Evolutionary conservation across 2,113 vertebrate genomes (phyloP).

Genomic region (Naja naja): DNA sequence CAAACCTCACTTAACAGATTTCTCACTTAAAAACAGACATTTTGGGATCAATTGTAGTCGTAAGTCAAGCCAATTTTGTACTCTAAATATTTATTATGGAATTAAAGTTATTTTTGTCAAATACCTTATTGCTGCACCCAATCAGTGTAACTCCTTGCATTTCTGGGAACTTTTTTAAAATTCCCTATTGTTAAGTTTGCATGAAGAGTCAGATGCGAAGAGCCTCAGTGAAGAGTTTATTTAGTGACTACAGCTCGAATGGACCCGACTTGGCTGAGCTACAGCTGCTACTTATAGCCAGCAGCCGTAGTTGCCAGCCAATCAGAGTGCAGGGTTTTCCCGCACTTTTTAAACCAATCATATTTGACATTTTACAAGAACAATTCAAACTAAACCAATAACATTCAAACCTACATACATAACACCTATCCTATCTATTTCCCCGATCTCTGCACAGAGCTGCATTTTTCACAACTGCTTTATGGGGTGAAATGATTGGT

Average conservation of each 20-base stretch:
- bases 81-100: not conserved
- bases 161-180: not conserved
- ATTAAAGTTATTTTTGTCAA: not conserved
- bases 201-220: too few species aligned
- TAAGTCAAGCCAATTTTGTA: not conserved
- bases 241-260: too few species aligned
- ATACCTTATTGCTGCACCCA: not conserved
- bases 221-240: too few species aligned
- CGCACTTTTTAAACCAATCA: too few species aligned
- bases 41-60: not conserved
- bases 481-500: not conserved
- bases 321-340: too few species aligned
- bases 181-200: too few species aligned
- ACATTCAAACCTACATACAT: too few species aligned
- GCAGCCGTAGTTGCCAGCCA: too few species aligned
- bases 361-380: too few species aligned
- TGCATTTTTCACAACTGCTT: not conserved
- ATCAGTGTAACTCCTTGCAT: not conserved
- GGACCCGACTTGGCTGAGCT: too few species aligned
- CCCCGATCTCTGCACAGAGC: not conserved
- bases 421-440: not conserved
- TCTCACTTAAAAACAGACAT: not conserved
- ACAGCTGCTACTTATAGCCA: too few species aligned
- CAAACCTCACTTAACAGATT: not conserved
- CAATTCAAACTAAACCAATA: too few species aligned